These are phyloP conservation scores for Sebastes baramenuke DNA, from an alignment of 2,797 vertebrate genomes.

Conservation along the genomic window DNA sequence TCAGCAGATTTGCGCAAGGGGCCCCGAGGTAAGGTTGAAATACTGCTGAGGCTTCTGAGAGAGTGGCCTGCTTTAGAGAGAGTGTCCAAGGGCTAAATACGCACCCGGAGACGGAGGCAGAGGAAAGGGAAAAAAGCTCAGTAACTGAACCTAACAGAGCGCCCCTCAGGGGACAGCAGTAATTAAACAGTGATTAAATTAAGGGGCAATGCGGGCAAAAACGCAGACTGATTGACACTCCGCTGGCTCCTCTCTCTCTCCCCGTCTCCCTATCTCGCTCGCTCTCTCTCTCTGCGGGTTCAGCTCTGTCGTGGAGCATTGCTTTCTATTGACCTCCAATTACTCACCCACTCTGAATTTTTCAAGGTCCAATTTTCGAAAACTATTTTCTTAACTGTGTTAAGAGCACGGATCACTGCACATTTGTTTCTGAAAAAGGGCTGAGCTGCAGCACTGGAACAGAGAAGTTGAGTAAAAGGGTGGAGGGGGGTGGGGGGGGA, in stretches of 20 bases:
- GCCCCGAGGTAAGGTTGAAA: constrained; percentile 82
- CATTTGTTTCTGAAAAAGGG: constrained; percentile 53
- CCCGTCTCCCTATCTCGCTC: background rate
- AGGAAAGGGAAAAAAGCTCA: constrained; percentile 70
- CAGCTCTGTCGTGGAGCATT: constrained; percentile 72
- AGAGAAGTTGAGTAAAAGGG: constrained; percentile 20
- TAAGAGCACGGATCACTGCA: constrained; percentile 66
- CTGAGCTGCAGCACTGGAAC: constrained; percentile 47
- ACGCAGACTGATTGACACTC: constrained; percentile 80
- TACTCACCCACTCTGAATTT: constrained; percentile 77
- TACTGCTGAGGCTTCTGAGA: constrained; percentile 81
- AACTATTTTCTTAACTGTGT: constrained; percentile 75
- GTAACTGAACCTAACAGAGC: constrained; percentile 78
- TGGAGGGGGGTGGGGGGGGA: background rate
- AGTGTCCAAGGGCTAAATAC: constrained; percentile 78
- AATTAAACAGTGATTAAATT: constrained; percentile 89
- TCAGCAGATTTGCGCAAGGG: constrained; percentile 75
- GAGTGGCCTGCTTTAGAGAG: constrained; percentile 67
- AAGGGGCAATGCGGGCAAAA: constrained; percentile 81
- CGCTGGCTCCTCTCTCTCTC: constrained; percentile 54
- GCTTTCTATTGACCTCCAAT: constrained; percentile 81
- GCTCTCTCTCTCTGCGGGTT: constrained; percentile 57
- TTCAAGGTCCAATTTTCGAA: constrained; percentile 76
- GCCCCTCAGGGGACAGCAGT: constrained; percentile 79
- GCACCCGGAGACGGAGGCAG: constrained; percentile 57